Base-by-base conservation (phyloP, 2,113 vertebrate species). In the Prunella fulvescens region DNA sequence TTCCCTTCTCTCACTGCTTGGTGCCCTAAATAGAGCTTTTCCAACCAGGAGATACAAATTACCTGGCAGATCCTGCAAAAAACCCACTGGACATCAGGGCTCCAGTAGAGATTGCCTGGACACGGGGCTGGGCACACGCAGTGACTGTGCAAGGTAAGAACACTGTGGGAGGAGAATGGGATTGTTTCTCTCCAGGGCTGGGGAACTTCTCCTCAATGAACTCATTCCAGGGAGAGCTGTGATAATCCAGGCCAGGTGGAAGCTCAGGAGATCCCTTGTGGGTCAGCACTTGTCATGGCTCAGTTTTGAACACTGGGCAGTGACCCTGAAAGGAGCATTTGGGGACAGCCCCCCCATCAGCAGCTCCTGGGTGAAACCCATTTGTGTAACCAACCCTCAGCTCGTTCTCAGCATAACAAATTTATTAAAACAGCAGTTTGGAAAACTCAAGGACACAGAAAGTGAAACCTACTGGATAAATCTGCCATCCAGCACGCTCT, bases 251-350 rank as follows among this genome's bases (percentile, higher is more conserved):
- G 33, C 23, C 0, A 6, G 31, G 26, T 1, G 10, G 17, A n/a
- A 66, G 42, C 18, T 31, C 66, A 37, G 79, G 58, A 62, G 67
- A 31, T 33, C 9, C 29, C 54, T 5, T 26, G 23, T 23, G 44
- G 33, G 2, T 23, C 4, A 3, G 29, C 1, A 2, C 35, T 53
- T 2, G 1, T 33, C 4, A 0, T 3, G 28, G 35, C 16, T 61
- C 1, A 0, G 20, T 22, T 79, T 57, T 12, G 4, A 62, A 3
- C 2, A 1, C 28, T 0, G 1, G 7, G 35, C 22, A 39, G 25
- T 2, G 50, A 33, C 9, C 5, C 40, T n/a, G 70, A n/a, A n/a
- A 77, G 47, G 24, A 62, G 35, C 10, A 25, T 24, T 26, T 19
- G 23, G 35, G 66, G 35, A 17, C 74, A 71, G 22, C 7, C 31